Evolutionary conservation across 2,113 vertebrate species (phyloP).

Genomic region (Odocoileus hemionus): DNA sequence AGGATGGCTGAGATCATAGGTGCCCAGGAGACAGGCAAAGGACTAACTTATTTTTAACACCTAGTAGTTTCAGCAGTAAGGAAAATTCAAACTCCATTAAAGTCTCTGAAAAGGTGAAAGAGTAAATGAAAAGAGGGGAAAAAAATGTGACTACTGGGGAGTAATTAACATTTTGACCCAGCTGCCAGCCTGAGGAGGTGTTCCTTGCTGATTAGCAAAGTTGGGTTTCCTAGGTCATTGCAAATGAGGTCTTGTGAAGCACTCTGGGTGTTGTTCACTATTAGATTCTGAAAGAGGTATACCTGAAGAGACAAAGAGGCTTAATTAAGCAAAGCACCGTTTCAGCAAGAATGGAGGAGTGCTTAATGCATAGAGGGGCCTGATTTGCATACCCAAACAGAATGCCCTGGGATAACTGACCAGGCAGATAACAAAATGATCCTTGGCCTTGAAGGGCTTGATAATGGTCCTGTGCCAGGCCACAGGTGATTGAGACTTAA

Average conservation of each 20-base stretch:
- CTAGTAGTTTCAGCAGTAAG: constrained; percentile 36
- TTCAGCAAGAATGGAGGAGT: not conserved
- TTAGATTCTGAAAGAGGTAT: not conserved
- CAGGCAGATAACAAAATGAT: not conserved
- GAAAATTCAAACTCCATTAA: constrained; percentile 44
- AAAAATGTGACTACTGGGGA: constrained; percentile 18
- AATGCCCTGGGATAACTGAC: not conserved
- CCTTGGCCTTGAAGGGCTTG: not conserved
- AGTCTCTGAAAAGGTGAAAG: constrained; percentile 43
- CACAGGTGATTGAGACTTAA: not conserved
- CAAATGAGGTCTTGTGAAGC: not conserved
- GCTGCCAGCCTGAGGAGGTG: not conserved
- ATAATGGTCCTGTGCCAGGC: not conserved
- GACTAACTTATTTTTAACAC: constrained; percentile 64
- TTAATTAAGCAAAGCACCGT: not conserved
- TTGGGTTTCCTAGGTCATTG: not conserved
- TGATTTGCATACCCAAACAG: not conserved
- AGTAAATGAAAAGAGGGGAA: constrained; percentile 23
- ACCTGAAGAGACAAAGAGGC: not conserved
- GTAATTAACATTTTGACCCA: constrained; percentile 58
- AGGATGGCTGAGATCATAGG: not conserved
- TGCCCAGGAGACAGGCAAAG: constrained; percentile 48
- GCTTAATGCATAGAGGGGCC: not conserved
- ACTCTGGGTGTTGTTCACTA: not conserved
- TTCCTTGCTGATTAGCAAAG: constrained; percentile 25